These are phyloP conservation scores for Cydia strobilella DNA, from an alignment of 1,140 invertebrate genomes.

Conservation along the genomic window DNA sequence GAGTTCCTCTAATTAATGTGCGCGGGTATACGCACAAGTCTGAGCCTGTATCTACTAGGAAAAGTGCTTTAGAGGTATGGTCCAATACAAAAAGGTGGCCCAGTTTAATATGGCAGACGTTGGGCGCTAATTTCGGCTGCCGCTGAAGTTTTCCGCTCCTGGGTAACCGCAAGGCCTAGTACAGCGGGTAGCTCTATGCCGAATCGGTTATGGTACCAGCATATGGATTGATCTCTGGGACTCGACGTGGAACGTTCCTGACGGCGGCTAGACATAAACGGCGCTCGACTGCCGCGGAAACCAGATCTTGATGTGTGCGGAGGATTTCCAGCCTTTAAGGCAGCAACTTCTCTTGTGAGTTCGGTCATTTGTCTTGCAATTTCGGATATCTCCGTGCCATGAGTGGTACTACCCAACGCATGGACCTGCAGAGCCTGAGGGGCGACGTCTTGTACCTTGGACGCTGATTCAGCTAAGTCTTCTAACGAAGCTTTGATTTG, in stretches of 20 bases:
- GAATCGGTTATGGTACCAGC: not conserved
- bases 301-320: not conserved
- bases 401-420: not conserved
- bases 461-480: not conserved
- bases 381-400: not conserved
- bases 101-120: not conserved
- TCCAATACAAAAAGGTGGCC: not conserved
- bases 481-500: conserved; percentile 15
- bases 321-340: not conserved
- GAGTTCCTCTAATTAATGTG: not conserved
- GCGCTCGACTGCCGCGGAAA: not conserved
- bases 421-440: not conserved
- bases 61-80: not conserved
- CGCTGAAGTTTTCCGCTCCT: conserved; percentile 4
- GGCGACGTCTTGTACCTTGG: conserved; percentile 11
- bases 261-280: not conserved
- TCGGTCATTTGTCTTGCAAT: not conserved
- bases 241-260: not conserved
- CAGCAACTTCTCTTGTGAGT: not conserved
- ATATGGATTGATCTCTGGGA: not conserved
- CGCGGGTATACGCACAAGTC: not conserved
- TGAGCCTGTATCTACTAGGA: too few relatives aligned
- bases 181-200: not conserved
- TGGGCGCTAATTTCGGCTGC: conserved; percentile 14
- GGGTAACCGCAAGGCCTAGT: not conserved